Base-by-base conservation (phyloP, 2,797 vertebrate genomes). In the Sorex maritimensis region DNA sequence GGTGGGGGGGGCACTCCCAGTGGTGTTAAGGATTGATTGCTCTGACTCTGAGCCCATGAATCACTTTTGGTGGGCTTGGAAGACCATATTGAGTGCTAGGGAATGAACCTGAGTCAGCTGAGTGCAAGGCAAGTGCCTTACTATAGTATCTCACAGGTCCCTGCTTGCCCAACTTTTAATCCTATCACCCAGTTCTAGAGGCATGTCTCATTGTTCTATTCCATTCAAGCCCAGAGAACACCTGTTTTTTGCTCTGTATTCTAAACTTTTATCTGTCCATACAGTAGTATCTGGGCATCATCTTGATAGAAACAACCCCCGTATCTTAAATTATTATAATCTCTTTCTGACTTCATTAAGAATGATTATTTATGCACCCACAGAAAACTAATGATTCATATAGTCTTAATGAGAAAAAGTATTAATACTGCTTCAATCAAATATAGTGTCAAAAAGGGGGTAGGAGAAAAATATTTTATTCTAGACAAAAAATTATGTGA, bases 371-470 rank as follows among this genome's bases (percentile, higher is more conserved):
- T 6, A 49, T 90, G 15, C 5, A 41, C 12, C 6, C 26, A 26
- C 1, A 90, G 71, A 93, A 49, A 96, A 78, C 3, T 12, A 84
- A 77, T 17, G 12, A 77, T 81, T 82, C 58, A 83, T 44, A 58
- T 1, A 68, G 23, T 28, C 24, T 72, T 55, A 34, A 85, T 55
- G 21, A 95, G 69, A 85, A 89, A 28, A 74, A 17, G 58, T 44
- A 73, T 3, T 30, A 92, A 77, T 61, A 72, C 19, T 88, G 34
- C 90, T 79, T 92, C 87, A 38, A 81, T 49, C 24, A 75, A 89
- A 89, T 87, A 26, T 49, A 34, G 38, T 81, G 30, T 90, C 41
- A 78, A 72, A 69, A 10, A 87, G 10, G 28, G 67, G n/a, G 4
- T 58, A 69, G 15, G 24, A 83, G 15, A 10, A 9, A 24, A 80